Base-by-base conservation (phyloP, 2,888 invertebrate species). In the Tanytarsus gracilentus region DNA sequence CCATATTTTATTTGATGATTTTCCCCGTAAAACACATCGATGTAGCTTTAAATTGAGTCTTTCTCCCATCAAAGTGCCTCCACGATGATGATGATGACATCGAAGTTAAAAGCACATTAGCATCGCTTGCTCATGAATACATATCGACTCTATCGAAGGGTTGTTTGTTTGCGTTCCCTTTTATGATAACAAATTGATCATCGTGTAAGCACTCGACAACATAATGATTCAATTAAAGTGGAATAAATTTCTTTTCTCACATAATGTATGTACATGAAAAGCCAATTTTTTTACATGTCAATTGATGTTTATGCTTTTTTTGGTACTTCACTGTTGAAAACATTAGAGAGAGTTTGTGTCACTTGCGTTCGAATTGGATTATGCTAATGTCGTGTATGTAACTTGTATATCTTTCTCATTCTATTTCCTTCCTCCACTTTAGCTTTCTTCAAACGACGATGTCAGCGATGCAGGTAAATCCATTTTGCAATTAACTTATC, bases 311-410 rank as follows among this genome's bases (percentile, higher is more conserved):
- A 33, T 33, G 33, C 1, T 33, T 33, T 5, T 33, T n/a, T n/a
- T 33, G 16, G n/a, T 36, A 36, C 16, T n/a, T 36, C 16, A 14
- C n/a, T 36, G n/a, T 16, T 36, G 16, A 14, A 14, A 44, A 18
- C 18, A 44, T 44, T 21, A 44, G 21, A 44, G 2, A 3, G 21
- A 40, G 7, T 29, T 33, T 33, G 9, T n/a, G n/a, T n/a, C 44
- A 44, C 44, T 44, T 44, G 23, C 44, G 11, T 9, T 16, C 16
- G 49, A 26, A 49, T 49, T 49, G 49, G 27, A 49, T 49, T 49
- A 49, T 49, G 49, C 49, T 49, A 49, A 49, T 49, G 27, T 18
- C 27, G 26, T 26, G 25, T 49, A 49, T 26, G 27, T 27, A 49
- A 26, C 14, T 49, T 16, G 25, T 49, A 26, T 51, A 51, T 51